A percentile compares a stretch with the other conserved stretches of the same genome.
Conservation (phyloP, 2,113 vertebrate genomes). For the Amazona guildingii region DNA sequence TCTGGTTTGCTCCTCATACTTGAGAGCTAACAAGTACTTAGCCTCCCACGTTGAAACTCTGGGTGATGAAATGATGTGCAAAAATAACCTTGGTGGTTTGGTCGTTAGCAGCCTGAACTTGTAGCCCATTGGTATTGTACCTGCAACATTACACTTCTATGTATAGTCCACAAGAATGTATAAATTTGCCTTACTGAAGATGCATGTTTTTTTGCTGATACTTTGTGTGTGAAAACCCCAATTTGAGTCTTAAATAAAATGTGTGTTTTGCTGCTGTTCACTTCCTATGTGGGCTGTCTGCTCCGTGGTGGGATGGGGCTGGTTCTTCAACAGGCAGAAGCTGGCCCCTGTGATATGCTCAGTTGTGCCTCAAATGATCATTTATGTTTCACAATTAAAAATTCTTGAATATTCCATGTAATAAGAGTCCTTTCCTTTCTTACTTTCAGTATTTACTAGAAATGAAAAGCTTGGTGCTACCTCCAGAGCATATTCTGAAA, state of each 20-base stretch:
- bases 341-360: rapidly evolving
- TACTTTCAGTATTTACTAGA: conserved; percentile 92
- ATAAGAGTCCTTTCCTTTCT: not conserved
- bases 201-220: not conserved
- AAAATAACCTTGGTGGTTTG: not conserved
- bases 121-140: not conserved
- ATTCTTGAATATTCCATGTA: not conserved
- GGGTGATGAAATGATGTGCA: not conserved
- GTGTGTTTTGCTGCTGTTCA: not conserved
- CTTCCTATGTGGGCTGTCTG: not conserved
- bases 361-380: not conserved
- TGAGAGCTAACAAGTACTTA: not conserved
- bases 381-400: not conserved
- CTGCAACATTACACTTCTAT: not conserved
- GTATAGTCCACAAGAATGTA: not conserved
- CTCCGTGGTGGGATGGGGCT: not conserved
- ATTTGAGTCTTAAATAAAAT: rapidly evolving
- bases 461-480: conserved; percentile 98
- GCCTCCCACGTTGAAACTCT: not conserved
- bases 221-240: not conserved
- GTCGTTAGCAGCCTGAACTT: not conserved
- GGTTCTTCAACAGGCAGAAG: not conserved
- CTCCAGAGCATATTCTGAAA: conserved; percentile 98
- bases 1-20: not conserved
- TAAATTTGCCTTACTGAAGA: not conserved